phyloP scores from a whole-genome alignment of 2,797 vertebrate genomes.

The Gymnocypris eckloni region DNA sequence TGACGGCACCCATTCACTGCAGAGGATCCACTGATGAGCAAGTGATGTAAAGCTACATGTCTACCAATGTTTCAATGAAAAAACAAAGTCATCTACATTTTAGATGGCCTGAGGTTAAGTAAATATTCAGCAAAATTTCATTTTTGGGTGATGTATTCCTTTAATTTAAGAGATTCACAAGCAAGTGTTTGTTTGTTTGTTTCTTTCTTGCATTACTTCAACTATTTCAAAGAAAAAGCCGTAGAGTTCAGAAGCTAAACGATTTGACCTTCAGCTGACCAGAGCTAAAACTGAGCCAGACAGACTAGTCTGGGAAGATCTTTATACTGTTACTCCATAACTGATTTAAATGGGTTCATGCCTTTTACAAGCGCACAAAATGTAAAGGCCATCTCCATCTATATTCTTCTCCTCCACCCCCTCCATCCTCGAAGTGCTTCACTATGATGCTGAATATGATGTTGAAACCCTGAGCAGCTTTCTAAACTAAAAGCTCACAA shows the following conservation, averaged over 20 bases:
- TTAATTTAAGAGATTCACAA: neutral
- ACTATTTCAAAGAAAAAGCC: neutral
- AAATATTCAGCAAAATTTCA: neutral
- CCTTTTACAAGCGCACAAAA: neutral
- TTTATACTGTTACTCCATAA: conserved; percentile 29
- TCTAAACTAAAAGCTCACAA: neutral
- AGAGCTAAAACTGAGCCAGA: conserved; percentile 49
- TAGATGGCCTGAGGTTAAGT: neutral
- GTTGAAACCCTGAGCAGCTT: neutral
- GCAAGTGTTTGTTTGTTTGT: neutral
- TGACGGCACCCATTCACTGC: neutral
- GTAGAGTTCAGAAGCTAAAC: neutral
- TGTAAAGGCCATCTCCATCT: neutral
- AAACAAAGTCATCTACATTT: neutral
- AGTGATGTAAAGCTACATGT: neutral
- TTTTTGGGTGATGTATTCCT: neutral
- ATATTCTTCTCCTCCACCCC: neutral
- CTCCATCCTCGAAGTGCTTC: neutral
- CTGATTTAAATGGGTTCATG: conserved; percentile 26
- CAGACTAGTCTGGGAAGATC: conserved; percentile 38
- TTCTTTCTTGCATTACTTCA: neutral
- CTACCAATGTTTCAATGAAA: neutral
- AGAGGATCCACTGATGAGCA: neutral
- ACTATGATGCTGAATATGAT: neutral
- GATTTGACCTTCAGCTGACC: conserved; percentile 56